These are phyloP conservation scores for Syncerus caffer DNA, from an alignment of 2,797 vertebrate species.

Conservation along the genomic window DNA sequence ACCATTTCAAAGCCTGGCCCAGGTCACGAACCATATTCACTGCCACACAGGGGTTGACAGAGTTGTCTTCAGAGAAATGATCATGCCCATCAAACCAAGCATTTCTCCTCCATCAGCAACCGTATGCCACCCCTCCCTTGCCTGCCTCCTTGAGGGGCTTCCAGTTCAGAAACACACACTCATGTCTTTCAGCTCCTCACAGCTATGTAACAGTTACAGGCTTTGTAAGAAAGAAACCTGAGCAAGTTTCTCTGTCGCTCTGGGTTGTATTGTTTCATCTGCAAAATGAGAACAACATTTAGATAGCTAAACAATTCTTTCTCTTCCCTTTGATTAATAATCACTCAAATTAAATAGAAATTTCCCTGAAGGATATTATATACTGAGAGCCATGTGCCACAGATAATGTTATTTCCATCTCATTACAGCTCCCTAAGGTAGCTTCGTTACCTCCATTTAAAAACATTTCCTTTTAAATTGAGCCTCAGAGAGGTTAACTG, in stretches of 20 bases:
- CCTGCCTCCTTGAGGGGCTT: background rate
- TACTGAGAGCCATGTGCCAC: background rate
- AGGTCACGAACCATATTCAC: background rate
- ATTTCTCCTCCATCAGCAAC: background rate
- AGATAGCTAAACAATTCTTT: background rate
- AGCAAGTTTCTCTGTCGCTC: background rate
- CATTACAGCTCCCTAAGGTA: background rate
- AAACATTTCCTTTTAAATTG: background rate
- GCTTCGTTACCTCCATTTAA: background rate
- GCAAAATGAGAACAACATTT: background rate
- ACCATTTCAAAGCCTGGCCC: background rate
- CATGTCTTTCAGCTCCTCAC: background rate
- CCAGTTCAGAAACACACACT: background rate
- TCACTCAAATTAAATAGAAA: background rate
- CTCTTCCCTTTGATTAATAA: background rate
- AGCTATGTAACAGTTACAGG: background rate
- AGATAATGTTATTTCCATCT: background rate
- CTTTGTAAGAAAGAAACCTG: background rate
- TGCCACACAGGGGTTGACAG: background rate
- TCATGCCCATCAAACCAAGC: background rate
- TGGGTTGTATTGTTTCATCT: background rate
- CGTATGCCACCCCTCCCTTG: background rate
- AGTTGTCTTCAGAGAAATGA: background rate
- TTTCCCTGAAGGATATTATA: background rate
- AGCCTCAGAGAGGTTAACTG: background rate